Conservation (phyloP, 2,113 vertebrate genomes). For the Prionailurus bengalensis region DNA sequence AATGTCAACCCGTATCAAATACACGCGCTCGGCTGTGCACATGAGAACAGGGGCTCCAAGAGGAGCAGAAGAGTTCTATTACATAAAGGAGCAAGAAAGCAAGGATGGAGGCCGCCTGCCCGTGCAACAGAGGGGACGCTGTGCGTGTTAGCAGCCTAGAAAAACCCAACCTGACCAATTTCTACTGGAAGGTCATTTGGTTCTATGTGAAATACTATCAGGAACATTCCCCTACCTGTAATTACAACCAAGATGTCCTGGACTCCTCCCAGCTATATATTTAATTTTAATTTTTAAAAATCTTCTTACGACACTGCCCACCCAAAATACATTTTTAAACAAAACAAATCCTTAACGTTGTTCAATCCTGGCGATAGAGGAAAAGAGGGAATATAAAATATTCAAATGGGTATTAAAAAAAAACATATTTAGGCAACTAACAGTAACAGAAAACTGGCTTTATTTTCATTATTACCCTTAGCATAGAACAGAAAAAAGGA, state of each 20-base stretch:
- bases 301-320: neutral
- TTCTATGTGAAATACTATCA: neutral
- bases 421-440: neutral
- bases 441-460: neutral
- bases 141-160: neutral
- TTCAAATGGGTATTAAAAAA: neutral
- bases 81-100: neutral
- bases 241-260: neutral
- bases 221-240: neutral
- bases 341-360: slow-evolving; percentile 14
- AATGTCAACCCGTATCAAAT: neutral
- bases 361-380: neutral
- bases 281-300: neutral
- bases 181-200: neutral
- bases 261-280: neutral
- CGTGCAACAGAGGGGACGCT: accelerated
- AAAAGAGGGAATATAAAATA: neutral
- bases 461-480: neutral
- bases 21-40: neutral
- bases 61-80: neutral
- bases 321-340: neutral
- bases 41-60: neutral
- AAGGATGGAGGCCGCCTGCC: neutral
- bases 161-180: neutral
- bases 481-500: neutral